Evolutionary conservation across 2,888 invertebrate genomes (phyloP), one percentile per base, ranked within the genome.

Genomic region (Tubulanus polymorphus): DNA sequence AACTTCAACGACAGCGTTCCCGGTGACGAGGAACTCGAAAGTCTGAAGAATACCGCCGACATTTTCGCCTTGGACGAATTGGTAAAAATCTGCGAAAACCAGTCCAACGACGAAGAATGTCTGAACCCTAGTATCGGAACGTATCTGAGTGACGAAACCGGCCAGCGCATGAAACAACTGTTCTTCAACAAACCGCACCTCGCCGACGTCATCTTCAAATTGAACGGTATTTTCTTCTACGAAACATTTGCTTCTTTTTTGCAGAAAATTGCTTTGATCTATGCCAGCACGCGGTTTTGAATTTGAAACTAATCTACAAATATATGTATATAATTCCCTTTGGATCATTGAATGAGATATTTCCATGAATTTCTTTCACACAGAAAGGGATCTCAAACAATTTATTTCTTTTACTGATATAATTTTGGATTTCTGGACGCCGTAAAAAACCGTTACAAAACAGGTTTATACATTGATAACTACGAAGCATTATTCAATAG

Each of bases 91-190:
- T 75, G 75, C 57, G 54, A 51, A 3, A 75, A 75, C 53, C 54
- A 67, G 8, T 51, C 63, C 8, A 68, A 62, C 3, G 74, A 72
- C 12, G 69, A 74, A 37, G 75, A 74, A 6, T 72, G 72, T 41
- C 63, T 75, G 12, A 75, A 75, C 57, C 74, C 75, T 2, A 73
- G 73, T 55, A 75, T 74, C 27, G 74, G 74, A 1, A 73, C 75
- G 3, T 74, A 59, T 59, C 65, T 74, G 3, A 74, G 69, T 55
- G 74, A 74, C 56, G 64, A 70, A 51, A 71, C 69, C 0, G 74
- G 70, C 12, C 61, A 66, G 20, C 62, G 52, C 32, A 64, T 75
- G 64, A 74, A 75, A 54, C 54, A 69, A 10, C 37, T 73, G 37
- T 72, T 68, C 55, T 63, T 73, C 48, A 73, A 74, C 58, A 60